phyloP scores from a whole-genome alignment of 2,888 invertebrate genomes.

The Sarcophaga caerulescens region DNA sequence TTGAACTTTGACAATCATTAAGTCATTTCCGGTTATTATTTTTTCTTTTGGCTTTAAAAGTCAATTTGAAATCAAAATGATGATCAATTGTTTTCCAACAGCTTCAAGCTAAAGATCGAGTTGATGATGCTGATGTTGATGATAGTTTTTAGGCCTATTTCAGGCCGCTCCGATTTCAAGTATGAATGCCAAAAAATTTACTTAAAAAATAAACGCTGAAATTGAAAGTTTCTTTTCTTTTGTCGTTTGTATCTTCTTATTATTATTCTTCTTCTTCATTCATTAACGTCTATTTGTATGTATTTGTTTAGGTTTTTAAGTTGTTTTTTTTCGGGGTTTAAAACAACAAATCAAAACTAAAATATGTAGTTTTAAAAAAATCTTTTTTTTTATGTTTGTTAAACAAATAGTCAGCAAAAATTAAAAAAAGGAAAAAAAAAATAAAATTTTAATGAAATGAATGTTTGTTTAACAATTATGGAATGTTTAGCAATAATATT shows the following conservation, averaged over 20 bases:
- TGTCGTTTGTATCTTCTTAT: too few relatives aligned
- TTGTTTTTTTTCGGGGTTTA: background rate
- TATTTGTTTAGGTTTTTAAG: background rate
- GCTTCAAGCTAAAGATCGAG: background rate
- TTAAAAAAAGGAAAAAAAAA: too few relatives aligned
- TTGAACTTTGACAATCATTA: slow-evolving; percentile 36
- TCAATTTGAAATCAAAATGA: background rate
- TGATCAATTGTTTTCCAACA: background rate
- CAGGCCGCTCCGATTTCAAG: background rate
- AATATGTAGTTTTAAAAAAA: background rate
- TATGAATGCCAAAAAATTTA: background rate
- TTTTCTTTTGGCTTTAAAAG: background rate
- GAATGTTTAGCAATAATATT: slow-evolving; percentile 15
- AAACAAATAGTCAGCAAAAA: background rate
- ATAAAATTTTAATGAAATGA: background rate
- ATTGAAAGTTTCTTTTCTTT: slow-evolving; percentile 17
- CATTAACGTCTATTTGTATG: background rate
- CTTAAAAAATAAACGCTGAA: slow-evolving; percentile 30
- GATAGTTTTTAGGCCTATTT: slow-evolving; percentile 13
- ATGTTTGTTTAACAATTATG: slow-evolving; percentile 21
- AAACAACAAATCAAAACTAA: background rate
- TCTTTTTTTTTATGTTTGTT: too few relatives aligned
- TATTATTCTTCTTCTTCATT: background rate
- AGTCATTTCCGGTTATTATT: background rate
- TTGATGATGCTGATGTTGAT: background rate